Percentiles rank a stretch among this genome's conserved stretches.
Conservation (phyloP, 2,888 invertebrate species). For the Tethea ocularis region DNA sequence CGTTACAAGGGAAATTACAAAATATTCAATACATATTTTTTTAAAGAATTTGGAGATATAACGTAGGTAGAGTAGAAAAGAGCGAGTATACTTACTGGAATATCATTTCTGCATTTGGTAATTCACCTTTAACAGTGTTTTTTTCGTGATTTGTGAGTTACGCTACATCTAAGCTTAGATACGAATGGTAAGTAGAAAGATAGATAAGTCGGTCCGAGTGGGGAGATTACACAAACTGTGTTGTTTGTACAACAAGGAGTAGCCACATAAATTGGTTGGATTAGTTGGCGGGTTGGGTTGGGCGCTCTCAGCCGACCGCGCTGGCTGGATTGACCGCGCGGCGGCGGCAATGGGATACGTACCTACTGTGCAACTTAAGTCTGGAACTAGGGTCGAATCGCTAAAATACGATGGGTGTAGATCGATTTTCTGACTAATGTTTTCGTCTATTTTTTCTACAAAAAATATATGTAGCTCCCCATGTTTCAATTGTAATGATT, state of each 20-base stretch:
- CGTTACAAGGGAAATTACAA: not conserved
- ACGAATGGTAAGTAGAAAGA: not conserved
- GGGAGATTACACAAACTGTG: not conserved
- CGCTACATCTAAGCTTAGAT: too few species aligned
- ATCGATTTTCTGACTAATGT: too few species aligned
- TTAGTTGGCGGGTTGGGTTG: not conserved
- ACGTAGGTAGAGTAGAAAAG: not conserved
- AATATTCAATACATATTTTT: not conserved
- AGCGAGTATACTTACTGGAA: too few species aligned
- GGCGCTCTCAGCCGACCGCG: not conserved
- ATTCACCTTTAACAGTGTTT: too few species aligned
- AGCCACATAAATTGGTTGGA: slow-evolving; percentile 4
- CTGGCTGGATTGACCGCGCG: not conserved
- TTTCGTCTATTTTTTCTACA: too few species aligned
- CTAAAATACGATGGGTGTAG: too few species aligned
- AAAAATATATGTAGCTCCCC: too few species aligned
- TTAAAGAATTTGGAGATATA: not conserved
- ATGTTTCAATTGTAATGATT: too few species aligned
- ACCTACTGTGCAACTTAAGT: too few species aligned
- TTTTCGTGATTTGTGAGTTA: too few species aligned
- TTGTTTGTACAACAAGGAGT: not conserved
- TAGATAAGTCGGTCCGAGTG: not conserved
- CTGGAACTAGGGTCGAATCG: too few species aligned
- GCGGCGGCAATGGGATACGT: not conserved
- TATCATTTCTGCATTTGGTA: too few species aligned